Evolutionary conservation across 35 echinoderm and acorn worm species (phyloP).

Genomic region (Heliocidaris tuberculata): DNA sequence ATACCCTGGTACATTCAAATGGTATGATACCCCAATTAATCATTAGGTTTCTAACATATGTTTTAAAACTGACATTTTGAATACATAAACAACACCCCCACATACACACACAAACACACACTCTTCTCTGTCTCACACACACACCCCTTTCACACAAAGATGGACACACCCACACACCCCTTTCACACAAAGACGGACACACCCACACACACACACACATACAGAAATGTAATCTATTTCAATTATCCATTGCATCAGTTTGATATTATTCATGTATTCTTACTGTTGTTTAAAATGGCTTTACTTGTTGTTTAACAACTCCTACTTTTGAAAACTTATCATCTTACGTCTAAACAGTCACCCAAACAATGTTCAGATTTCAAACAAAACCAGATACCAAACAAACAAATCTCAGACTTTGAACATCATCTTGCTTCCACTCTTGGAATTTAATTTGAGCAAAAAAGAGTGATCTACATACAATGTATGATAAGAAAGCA

Average conservation of each 20-base stretch:
- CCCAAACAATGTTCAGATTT: not conserved
- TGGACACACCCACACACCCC: not conserved
- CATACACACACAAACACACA: not conserved
- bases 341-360: not conserved
- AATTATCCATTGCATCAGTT: not conserved
- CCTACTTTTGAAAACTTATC: not conserved
- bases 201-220: not conserved
- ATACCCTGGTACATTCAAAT: no score
- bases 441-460: conserved; percentile 20
- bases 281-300: not conserved
- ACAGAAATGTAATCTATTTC: no score
- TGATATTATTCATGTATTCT: no score
- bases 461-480: conserved; percentile 8
- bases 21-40: no score
- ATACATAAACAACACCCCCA: not conserved
- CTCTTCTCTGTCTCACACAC: no score
- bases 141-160: no score
- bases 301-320: not conserved
- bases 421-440: not conserved
- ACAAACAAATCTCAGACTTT: not conserved
- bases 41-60: no score
- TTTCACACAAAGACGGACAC: no score
- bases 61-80: no score
- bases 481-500: not conserved
- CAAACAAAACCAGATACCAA: not conserved